Evolutionary conservation across 2,888 invertebrate species (phyloP).

Genomic region (Panopea generosa): DNA sequence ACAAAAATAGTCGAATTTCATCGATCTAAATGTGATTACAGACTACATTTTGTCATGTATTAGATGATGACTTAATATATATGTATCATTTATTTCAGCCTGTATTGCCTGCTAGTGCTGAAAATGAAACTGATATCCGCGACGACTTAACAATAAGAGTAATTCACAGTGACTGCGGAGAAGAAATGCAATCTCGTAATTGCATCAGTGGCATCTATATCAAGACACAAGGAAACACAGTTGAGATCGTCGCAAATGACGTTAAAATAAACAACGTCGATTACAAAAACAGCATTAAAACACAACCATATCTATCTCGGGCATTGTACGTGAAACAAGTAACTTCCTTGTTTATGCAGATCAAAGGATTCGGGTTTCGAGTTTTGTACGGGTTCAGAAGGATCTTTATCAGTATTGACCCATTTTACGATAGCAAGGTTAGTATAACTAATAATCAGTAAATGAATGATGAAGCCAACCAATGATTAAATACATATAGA

Average conservation of each 20-base stretch:
- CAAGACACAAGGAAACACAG: not conserved
- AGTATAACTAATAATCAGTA: not conserved
- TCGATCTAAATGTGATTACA: no score
- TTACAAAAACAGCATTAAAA: constrained; percentile 20
- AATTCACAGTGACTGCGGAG: constrained; percentile 1
- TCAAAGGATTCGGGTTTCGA: constrained; percentile 71
- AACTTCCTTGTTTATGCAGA: constrained; percentile 62
- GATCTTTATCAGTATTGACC: constrained; percentile 56
- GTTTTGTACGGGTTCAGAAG: constrained; percentile 54
- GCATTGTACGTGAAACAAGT: constrained; percentile 66
- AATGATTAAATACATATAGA: not conserved
- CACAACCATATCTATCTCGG: constrained; percentile 23
- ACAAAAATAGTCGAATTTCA: no score
- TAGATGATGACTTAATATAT: no score
- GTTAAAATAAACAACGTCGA: constrained; percentile 55
- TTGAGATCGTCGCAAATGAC: constrained; percentile 16
- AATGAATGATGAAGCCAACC: no score
- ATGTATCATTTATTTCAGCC: constrained; percentile 11
- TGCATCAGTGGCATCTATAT: constrained; percentile 25
- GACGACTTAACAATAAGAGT: constrained; percentile 7
- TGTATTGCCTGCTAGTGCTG: not conserved
- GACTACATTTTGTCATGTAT: no score
- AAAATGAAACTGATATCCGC: constrained; percentile 1
- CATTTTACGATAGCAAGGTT: constrained; percentile 63
- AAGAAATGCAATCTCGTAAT: constrained; percentile 6